Base-by-base conservation (phyloP, 2,888 invertebrate species). In the Apoderus coryli region DNA sequence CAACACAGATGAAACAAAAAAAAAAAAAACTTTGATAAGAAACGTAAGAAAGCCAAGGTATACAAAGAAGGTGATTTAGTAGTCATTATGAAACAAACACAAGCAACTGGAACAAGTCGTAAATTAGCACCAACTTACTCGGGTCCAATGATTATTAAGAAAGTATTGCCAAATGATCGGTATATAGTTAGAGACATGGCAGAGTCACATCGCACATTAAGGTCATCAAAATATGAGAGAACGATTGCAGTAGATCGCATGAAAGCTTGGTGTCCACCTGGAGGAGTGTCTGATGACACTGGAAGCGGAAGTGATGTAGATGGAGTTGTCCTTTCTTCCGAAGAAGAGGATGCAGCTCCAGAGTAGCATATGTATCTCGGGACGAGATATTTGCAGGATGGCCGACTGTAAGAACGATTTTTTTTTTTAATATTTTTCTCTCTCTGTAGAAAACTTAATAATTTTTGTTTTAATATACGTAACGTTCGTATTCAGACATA, bases 51-150 rank as follows among this genome's bases (percentile, higher is more conserved):
- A 28, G 24, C 40, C 4, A 25, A 19, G 14, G 9, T 19, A 12
- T 42, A 39, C 22, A 36, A 38, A 29, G 31, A 16, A 26, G 38
- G 38, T 7, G 40, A 41, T 23, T 15, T 41, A 14, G 38, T 41
- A 7, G 13, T 40, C 7, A 34, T 40, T 9, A 10, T 22, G 13
- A 40, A 37, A 25, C 14, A 30, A 10, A 13, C 12, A 12, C 5
- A 13, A n/a, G 16, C 34, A n/a, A 25, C 22, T 3, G 32, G 32
- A 5, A 33, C 26, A 11, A 38, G 36, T 31, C 13, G 33, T 6
- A 40, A 41, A 25, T 28, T 41, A n/a, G 11, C 15, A 11, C 31
- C 36, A 2, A 25, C 26, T 10, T 41, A 36, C 29, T 33, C 32
- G 19, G 35, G 33, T 9, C 40, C 41, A n/a, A 41, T 42, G 35